phyloP scores from a whole-genome alignment of 2,797 vertebrate species.

The Aphelocoma californica region DNA sequence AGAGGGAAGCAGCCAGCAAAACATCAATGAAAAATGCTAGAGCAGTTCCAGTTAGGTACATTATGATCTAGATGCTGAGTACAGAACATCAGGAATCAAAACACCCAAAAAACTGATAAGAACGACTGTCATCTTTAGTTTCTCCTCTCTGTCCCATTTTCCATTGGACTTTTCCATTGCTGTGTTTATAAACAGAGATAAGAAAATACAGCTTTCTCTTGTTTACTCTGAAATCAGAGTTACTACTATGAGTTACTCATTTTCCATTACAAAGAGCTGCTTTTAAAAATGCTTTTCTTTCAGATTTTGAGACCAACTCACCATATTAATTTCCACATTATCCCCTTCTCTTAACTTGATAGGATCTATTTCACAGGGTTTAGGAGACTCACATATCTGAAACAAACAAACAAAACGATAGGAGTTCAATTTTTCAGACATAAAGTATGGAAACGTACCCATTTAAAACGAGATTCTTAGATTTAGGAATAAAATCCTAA shows the following conservation, averaged over 20 bases:
- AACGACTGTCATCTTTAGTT: neutral
- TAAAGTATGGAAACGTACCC: neutral
- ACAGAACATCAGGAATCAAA: neutral
- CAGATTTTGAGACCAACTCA: conserved; percentile 59
- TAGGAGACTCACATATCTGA: conserved; percentile 95
- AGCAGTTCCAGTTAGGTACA: neutral
- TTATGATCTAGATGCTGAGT: neutral
- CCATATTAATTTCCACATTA: conserved; percentile 94
- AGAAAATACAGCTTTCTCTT: neutral
- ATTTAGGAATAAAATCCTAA: neutral
- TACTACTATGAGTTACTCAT: neutral
- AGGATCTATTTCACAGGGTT: conserved; percentile 97
- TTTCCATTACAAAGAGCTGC: neutral
- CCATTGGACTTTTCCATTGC: neutral
- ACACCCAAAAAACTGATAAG: neutral
- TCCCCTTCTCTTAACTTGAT: conserved; percentile 94
- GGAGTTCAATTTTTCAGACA: conserved; percentile 11
- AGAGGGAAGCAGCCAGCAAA: neutral
- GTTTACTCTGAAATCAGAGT: neutral
- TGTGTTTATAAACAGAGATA: neutral
- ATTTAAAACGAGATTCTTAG: neutral
- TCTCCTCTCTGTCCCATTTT: neutral
- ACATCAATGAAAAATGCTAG: neutral
- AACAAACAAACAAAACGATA: conserved; percentile 22
- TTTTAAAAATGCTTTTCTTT: neutral